These are phyloP conservation scores for Solenopsis invicta DNA, from an alignment of 1,140 invertebrate species.

Conservation along the genomic window DNA sequence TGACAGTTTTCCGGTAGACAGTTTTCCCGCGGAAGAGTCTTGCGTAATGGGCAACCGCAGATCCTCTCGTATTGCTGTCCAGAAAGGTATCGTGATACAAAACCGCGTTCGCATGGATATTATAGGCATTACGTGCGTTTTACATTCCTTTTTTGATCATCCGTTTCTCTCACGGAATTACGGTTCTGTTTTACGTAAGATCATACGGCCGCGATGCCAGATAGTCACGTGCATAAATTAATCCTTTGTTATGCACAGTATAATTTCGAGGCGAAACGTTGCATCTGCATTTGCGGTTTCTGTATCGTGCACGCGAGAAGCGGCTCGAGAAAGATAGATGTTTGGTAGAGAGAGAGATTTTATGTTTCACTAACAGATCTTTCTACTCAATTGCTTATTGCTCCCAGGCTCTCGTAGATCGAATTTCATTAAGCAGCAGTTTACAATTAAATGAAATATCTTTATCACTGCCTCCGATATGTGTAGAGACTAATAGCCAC, in stretches of 20 bases:
- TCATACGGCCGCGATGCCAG: background rate
- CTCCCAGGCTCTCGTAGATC: background rate
- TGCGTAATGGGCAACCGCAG: constrained; percentile 62
- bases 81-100: constrained; percentile 55
- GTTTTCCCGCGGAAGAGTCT: constrained; percentile 54
- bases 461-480: background rate
- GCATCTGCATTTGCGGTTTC: constrained; percentile 2
- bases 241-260: constrained; percentile 36
- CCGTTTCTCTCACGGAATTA: constrained; percentile 53
- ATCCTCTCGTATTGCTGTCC: constrained; percentile 14
- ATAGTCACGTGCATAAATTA: constrained; percentile 39
- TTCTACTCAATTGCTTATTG: background rate
- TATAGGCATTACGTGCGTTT: constrained; percentile 61
- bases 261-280: constrained; percentile 19
- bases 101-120: constrained; percentile 73
- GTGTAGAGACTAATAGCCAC: background rate
- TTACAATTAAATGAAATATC: background rate
- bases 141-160: constrained; percentile 41
- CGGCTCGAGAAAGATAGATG: background rate
- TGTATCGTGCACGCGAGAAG: background rate
- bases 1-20: constrained; percentile 65
- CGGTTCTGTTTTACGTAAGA: constrained; percentile 55
- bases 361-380: background rate
- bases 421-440: background rate
- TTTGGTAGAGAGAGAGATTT: too few species aligned